Base-by-base conservation (phyloP, 1,140 invertebrate genomes). In the Cephus cinctus region DNA sequence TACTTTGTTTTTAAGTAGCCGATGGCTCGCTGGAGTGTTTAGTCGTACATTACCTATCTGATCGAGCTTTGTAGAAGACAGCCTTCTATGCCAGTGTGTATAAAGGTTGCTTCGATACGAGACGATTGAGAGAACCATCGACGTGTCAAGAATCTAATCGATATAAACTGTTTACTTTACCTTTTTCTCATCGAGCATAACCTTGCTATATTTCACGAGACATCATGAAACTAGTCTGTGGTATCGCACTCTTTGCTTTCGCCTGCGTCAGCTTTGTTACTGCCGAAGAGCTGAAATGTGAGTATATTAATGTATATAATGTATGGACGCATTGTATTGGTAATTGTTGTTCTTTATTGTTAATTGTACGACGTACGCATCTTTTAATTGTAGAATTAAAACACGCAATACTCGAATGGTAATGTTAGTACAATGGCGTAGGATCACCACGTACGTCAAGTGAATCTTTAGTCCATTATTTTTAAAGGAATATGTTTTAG, bases 21-120 rank as follows among this genome's bases (percentile, higher is more conserved):
- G 44, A 57, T 53, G 50, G 52, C 8, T 9, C 12, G 15, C 19
- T 11, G n/a, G 42, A 31, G 42, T 12, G 41, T n/a, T 35, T n/a
- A n/a, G 18, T 32, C 19, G 23, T 51, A 14, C 25, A 47, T 59
- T 56, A 51, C 56, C 50, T 49, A 21, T 21, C 16, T 14, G 36
- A 23, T 27, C 38, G 15, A 15, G 38, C 34, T 21, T 46, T 43
- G 31, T 45, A 52, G 55, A 55, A 58, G 25, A 56, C 51, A 71
- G 81, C 86, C 88, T 90, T 90, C 88, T 90, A 82, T 85, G 80
- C 87, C 88, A 90, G 88, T 89, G 88, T 78, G 87, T 88, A 86
- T 89, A 90, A 90, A 90, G 87, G 87, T 82, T 78, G 75, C 65
- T 61, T 59, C 54, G 44, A 40, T n/a, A n/a, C n/a, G n/a, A n/a